A percentile compares a stretch with the other conserved stretches of the same genome.
Conservation (phyloP, 2,113 vertebrate genomes). For the Neogale vison region DNA sequence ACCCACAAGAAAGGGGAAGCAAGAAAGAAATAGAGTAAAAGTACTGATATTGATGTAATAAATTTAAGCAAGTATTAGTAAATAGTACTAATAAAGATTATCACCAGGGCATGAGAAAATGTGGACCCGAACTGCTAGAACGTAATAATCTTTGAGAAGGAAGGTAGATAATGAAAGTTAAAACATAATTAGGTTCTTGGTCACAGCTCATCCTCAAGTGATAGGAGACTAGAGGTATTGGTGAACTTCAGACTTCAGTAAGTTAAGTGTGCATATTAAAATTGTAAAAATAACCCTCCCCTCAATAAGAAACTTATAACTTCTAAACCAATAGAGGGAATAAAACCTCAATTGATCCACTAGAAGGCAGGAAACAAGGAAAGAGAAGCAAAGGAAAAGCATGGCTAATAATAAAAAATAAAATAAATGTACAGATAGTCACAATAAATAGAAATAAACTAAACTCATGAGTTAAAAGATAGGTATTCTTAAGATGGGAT, state of each 20-base stretch:
- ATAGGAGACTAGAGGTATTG: neutral
- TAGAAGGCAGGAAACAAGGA: neutral
- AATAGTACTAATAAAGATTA: neutral
- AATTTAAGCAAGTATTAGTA: neutral
- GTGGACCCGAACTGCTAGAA: neutral
- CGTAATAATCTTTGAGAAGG: neutral
- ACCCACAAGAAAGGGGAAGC: neutral
- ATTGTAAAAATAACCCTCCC: neutral
- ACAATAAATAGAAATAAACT: neutral
- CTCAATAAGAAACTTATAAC: neutral
- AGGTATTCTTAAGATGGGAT: neutral
- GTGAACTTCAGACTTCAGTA: neutral
- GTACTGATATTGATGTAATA: neutral
- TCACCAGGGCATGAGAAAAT: neutral
- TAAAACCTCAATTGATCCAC: neutral
- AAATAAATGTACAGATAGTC: neutral
- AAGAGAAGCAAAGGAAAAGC: conserved; percentile 4
- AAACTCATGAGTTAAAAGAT: neutral
- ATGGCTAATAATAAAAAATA: neutral
- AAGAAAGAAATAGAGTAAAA: neutral
- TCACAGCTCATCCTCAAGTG: neutral
- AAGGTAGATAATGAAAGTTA: neutral
- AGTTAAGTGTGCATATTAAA: neutral
- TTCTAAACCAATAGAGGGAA: neutral
- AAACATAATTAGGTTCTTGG: neutral